Evolutionary conservation across 37 sponge, comb jelly and placozoan species (phyloP), one percentile per base, ranked within the genome.

Genomic region (Beroe ovata): DNA sequence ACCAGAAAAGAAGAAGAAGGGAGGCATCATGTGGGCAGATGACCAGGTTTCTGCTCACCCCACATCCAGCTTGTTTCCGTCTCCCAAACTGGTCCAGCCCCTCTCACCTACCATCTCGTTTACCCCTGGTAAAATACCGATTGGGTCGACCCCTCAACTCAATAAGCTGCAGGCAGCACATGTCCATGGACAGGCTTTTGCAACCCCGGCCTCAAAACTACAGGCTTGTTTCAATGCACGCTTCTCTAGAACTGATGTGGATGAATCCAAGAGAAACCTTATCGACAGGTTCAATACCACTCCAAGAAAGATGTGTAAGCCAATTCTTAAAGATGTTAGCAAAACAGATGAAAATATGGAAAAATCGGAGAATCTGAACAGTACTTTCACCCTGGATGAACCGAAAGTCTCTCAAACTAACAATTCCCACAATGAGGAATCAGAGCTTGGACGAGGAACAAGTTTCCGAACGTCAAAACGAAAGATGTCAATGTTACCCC

Each of bases 21-120:
- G 38, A 11, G 84, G 84, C 20, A 35, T 77, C 14, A 36, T 77
- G 41, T 77, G 84, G 84, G 84, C 84, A n/a, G 84, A 77, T 19
- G 54, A 39, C 28, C 26, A 77, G 28, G 4, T 54, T 8, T 42
- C 84, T 19, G 84, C 39, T 40, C 84, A 40, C 19, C 84, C 84
- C 54, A 40, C 84, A 22, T 77, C 84, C 28, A 42, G 41, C 84
- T 19, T 77, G 19, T 77, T 77, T 54, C 84, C 84, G n/a, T 77
- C 84, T n/a, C 84, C 84, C 35, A 39, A 77, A 42, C 84, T 77
- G 41, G 84, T 77, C 1, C 84, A 77, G 54, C 84, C 84, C 28
- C 84, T 41, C n/a, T 77, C 84, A 1, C 84, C 84, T 29, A 39
- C 42, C 22, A 21, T 77, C 2, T 77, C 84, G 25, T 77, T 77